Evolutionary conservation across 37 sponge, comb jelly and placozoan genomes (phyloP), one percentile per base, ranked within the genome.

Genomic region (Haliclona indistincta): DNA sequence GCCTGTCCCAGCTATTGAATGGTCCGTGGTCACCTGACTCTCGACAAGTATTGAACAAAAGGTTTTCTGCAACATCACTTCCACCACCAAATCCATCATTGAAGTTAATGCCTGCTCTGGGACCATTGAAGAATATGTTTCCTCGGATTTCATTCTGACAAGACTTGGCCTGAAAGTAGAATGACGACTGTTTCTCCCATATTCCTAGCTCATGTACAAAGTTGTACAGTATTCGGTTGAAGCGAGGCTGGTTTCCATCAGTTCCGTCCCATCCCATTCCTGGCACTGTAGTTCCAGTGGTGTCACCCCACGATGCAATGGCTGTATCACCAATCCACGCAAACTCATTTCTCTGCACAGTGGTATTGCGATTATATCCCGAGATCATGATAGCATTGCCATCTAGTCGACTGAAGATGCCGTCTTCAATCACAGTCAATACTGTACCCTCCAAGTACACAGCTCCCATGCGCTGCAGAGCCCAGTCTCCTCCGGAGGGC

Each of bases 31-130:
- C 83, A 45, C 67, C 71, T 38, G 83, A 74, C 55, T 82, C 83
- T 13, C 83, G 65, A 7, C 75, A 74, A 8, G 53, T 29, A 40
- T 82, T 82, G 75, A 82, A 82, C 58, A 74, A 20, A 34, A 82
- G 43, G 49, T 82, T 82, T n/a, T 63, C 44, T n/a, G 61, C 44
- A 42, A 89, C 66, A 54, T 39, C 41, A 33, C 68, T 74, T 22
- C 67, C 86, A 5, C 86, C 91, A 37, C 91, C 91, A 73, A 91
- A 91, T 0, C 91, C 91, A 53, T 91, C 86, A 73, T 91, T 76
- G 63, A 84, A 84, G 40, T 84, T 84, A 34, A 84, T 76, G 4
- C 84, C 84, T 3, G 75, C 83, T 23, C 83, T 45, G 1, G 83
- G 83, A 43, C 83, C 83, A 56, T 82, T 82, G 75, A 71, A 82